These are phyloP conservation scores for Drosophila orena DNA, from an alignment of 1,140 invertebrate species.

Conservation along the genomic window DNA sequence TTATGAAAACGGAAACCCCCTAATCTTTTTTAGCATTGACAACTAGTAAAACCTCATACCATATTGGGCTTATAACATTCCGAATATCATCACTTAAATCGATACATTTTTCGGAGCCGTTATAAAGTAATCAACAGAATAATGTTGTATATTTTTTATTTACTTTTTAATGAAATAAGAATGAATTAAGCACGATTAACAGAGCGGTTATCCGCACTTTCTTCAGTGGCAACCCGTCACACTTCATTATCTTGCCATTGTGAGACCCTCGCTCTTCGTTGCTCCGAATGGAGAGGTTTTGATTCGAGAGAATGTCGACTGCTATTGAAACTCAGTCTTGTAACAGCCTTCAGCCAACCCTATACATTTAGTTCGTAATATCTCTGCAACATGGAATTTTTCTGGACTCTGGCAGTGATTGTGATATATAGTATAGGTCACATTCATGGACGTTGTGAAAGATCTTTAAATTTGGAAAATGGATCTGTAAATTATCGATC, in stretches of 20 bases:
- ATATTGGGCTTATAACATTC: too few species aligned
- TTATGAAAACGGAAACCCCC: background rate
- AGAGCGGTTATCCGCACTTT: too few species aligned
- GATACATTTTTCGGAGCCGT: too few species aligned
- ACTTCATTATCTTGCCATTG: too few species aligned
- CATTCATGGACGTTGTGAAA: slow-evolving; percentile 25
- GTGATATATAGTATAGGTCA: background rate
- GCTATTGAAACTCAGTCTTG: slow-evolving; percentile 12
- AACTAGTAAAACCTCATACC: too few species aligned
- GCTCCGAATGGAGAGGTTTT: slow-evolving; percentile 2
- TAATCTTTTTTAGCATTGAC: too few species aligned
- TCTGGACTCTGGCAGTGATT: background rate
- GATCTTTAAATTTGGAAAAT: slow-evolving; percentile 6
- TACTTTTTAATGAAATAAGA: too few species aligned
- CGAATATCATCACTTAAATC: too few species aligned
- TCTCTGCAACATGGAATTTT: slow-evolving; percentile 16
- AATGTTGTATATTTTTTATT: too few species aligned
- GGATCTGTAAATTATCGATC: background rate
- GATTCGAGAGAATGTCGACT: background rate
- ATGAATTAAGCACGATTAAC: background rate
- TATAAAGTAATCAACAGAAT: too few species aligned
- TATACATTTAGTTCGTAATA: background rate
- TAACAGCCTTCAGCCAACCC: background rate
- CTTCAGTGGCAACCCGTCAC: too few species aligned
- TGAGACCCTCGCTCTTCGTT: background rate